phyloP scores from a whole-genome alignment of 2,888 invertebrate species.

The Morinoia aosen region DNA sequence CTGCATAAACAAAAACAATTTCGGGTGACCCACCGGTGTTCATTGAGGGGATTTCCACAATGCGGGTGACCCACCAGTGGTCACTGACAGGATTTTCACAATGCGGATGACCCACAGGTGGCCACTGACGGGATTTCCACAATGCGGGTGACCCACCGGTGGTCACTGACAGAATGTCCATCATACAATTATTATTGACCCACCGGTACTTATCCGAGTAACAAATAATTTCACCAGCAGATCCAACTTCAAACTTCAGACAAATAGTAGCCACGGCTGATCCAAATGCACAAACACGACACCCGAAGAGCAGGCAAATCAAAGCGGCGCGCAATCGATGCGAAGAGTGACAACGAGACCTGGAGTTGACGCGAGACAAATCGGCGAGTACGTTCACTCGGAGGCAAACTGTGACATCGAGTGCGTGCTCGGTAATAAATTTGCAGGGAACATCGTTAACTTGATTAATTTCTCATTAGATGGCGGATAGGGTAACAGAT shows the following conservation, averaged over 20 bases:
- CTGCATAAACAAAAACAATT: too few species aligned
- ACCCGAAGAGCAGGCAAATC: neutral
- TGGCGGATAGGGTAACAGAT: constrained; percentile 36
- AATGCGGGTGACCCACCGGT: too few species aligned
- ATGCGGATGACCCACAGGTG: too few species aligned
- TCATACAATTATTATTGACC: too few species aligned
- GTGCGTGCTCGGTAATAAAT: neutral
- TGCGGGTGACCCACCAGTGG: too few species aligned
- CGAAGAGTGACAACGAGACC: neutral
- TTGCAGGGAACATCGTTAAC: constrained; percentile 21
- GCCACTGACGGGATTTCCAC: too few species aligned
- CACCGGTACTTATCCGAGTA: too few species aligned
- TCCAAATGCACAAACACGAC: neutral
- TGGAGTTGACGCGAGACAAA: neutral
- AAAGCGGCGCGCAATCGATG: neutral
- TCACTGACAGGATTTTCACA: too few species aligned
- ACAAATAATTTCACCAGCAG: neutral
- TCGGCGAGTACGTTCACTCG: neutral
- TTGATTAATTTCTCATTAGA: constrained; percentile 53
- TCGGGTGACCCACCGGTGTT: too few species aligned
- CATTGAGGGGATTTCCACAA: too few species aligned
- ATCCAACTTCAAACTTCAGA: neutral
- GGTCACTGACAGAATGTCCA: too few species aligned
- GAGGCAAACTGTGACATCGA: neutral
- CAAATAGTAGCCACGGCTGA: neutral